Base-by-base conservation (phyloP, 2,888 invertebrate species). In the Agriopis leucophaearia region DNA sequence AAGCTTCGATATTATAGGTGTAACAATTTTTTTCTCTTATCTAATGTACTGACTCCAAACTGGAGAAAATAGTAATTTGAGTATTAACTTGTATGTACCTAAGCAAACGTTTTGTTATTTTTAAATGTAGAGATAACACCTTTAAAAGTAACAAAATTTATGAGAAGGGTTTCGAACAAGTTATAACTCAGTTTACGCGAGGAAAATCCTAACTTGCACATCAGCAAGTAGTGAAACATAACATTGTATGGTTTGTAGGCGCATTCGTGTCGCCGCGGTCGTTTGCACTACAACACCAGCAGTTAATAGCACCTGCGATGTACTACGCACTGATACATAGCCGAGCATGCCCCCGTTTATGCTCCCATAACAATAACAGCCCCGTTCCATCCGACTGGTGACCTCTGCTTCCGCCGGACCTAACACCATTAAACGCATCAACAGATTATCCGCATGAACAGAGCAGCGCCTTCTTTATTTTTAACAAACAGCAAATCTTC, bases 221-320 rank as follows among this genome's bases (percentile, higher is more conserved):
- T 77, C 75, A 80, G 73, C 73, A 77, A 78, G 69, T 76, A 73
- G 76, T 83, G 79, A 80, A 80, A 78, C 75, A 78, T 78, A 77
- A 85, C 80, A 79, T 79, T 82, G 81, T 82, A 78, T 71, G 71
- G 74, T 77, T 78, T 76, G 74, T 76, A 74, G 74, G 75, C 70
- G 74, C 75, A 75, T 65, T 58, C 71, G 69, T 75, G 76, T 74
- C 74, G 78, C 77, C 74, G 76, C 74, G 78, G 75, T 83, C 81
- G 81, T 84, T 83, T 80, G 77, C 81, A 80, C 81, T 79, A 79
- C 75, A 77, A 72, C 77, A 76, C 72, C 74, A 79, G 80, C 81
- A 83, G 87, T 87, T 87, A 86, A 79, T 82, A 74, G 77, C 87
- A 88, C 85, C 85, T 86, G 87, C 76, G 78, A 73, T 81, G 74